Conservation (phyloP, 2,113 vertebrate genomes). For the Hippocampus abdominalis region DNA sequence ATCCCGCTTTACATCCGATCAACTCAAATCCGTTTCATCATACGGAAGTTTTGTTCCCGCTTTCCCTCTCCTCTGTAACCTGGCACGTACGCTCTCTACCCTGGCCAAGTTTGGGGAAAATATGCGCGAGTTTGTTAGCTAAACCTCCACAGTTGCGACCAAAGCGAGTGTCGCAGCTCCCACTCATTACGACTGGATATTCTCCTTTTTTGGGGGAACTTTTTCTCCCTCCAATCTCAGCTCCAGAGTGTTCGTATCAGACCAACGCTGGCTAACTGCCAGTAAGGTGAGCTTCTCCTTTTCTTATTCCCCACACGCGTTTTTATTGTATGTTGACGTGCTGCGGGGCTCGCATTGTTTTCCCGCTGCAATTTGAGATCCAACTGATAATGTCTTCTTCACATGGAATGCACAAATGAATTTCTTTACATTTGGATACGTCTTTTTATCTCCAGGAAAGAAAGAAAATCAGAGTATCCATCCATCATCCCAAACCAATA, state of each 20-base stretch:
- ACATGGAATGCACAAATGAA: neutral
- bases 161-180: neutral
- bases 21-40: neutral
- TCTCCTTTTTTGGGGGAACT: slow-evolving; percentile 16
- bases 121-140: slow-evolving; percentile 39
- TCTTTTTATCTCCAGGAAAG: neutral
- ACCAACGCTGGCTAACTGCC: slow-evolving; percentile 35
- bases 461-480: neutral
- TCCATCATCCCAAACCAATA: neutral
- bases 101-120: slow-evolving; percentile 36
- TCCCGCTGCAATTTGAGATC: neutral
- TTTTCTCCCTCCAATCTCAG: slow-evolving; percentile 30
- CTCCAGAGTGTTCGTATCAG: slow-evolving; percentile 28
- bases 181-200: neutral
- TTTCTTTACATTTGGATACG: neutral
- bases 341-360: neutral
- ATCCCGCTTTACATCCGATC: neutral
- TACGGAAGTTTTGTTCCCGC: neutral
- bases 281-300: slow-evolving; percentile 50
- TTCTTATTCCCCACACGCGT: neutral
- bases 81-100: slow-evolving; percentile 16
- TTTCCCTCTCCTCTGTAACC: neutral
- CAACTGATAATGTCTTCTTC: neutral
- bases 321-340: slow-evolving; percentile 15
- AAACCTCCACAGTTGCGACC: slow-evolving; percentile 7